phyloP scores from a whole-genome alignment of 2,888 invertebrate genomes.

The Acronicta leporina region DNA sequence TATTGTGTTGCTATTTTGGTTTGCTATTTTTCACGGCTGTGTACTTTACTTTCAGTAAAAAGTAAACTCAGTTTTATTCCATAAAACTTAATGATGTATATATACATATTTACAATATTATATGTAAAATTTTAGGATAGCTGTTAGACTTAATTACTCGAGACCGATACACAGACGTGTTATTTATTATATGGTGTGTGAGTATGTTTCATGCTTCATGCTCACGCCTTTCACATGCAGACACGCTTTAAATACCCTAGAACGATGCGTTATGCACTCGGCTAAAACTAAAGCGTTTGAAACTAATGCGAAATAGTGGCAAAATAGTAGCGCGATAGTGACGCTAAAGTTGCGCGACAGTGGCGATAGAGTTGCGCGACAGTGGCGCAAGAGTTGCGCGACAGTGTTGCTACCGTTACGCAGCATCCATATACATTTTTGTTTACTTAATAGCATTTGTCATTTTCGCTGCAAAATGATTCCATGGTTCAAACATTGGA shows the following conservation, averaged over 20 bases:
- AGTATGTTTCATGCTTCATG: slow-evolving; percentile 44
- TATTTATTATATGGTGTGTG: slow-evolving; percentile 8
- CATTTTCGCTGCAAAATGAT: neutral
- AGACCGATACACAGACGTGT: slow-evolving; percentile 12
- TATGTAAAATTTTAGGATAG: slow-evolving; percentile 14
- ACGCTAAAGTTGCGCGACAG: neutral
- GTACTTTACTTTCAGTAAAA: neutral
- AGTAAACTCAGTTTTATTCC: neutral
- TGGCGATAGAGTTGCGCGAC: neutral
- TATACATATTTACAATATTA: slow-evolving; percentile 23
- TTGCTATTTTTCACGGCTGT: neutral
- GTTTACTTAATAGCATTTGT: too few relatives aligned
- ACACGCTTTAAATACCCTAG: slow-evolving; percentile 1
- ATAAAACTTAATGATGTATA: neutral
- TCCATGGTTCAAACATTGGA: too few relatives aligned
- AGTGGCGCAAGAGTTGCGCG: neutral
- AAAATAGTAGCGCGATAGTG: neutral
- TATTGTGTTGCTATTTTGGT: neutral
- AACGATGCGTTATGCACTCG: slow-evolving; percentile 10
- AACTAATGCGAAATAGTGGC: neutral
- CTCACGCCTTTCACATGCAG: slow-evolving; percentile 46
- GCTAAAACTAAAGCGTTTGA: neutral
- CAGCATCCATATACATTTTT: too few relatives aligned
- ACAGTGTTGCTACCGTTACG: too few relatives aligned
- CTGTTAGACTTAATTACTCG: slow-evolving; percentile 16